A percentile compares a stretch with the other conserved stretches of the same genome.
Conservation (phyloP, 64 coral and sea anemone genomes). For the Porites lutea region DNA sequence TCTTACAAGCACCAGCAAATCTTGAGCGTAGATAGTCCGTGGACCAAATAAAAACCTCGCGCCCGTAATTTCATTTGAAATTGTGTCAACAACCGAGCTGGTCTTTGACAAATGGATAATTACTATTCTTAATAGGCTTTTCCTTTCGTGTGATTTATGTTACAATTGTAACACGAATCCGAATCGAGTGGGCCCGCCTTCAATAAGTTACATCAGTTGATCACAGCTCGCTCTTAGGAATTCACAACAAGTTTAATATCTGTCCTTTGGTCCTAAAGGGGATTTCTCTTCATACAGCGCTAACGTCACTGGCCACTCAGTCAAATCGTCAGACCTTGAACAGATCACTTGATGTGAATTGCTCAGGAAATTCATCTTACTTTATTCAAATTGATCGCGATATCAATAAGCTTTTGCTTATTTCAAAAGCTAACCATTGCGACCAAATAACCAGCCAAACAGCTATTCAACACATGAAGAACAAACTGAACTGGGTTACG, state of each 20-base stretch:
- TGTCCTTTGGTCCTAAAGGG: neutral
- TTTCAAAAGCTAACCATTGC: neutral
- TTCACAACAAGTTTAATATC: slow-evolving; percentile 24
- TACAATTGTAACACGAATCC: neutral
- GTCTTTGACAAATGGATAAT: slow-evolving; percentile 40
- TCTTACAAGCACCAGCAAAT: slow-evolving; percentile 6
- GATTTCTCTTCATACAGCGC: slow-evolving; percentile 29
- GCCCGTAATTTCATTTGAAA: slow-evolving; percentile 22
- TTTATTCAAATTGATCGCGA: neutral
- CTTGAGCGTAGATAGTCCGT: neutral
- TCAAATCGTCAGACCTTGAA: neutral
- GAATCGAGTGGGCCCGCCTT: neutral
- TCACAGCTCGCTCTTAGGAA: neutral
- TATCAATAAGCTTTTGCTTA: neutral
- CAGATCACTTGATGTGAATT: slow-evolving; percentile 27
- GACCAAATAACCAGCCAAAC: neutral
- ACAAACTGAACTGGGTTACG: neutral
- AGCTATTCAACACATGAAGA: slow-evolving; percentile 23
- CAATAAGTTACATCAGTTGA: neutral
- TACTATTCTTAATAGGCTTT: slow-evolving; percentile 38
- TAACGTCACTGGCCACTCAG: neutral
- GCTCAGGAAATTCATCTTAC: neutral
- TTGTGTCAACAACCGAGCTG: slow-evolving; percentile 43
- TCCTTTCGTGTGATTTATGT: neutral
- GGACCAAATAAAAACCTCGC: slow-evolving; percentile 26